Evolutionary conservation across 2,797 vertebrate species (phyloP).

Genomic region (Chelmon rostratus): DNA sequence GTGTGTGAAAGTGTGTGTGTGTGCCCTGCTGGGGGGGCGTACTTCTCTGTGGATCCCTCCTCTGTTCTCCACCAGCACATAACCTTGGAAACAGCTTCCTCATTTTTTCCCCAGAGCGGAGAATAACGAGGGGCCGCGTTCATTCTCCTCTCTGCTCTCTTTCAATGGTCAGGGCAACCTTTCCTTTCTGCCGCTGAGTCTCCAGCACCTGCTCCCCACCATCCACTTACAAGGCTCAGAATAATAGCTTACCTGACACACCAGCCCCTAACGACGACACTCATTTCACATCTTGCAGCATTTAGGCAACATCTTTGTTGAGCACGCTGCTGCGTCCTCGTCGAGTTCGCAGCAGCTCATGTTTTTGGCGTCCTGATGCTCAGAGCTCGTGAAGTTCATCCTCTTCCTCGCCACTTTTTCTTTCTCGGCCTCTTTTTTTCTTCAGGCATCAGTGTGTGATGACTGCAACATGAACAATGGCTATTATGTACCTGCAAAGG

Average conservation of each 20-base stretch:
- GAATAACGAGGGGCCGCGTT: slow-evolving; percentile 39
- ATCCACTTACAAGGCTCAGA: slow-evolving; percentile 50
- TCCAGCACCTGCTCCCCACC: slow-evolving; percentile 72
- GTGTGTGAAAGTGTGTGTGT: slow-evolving; percentile 1
- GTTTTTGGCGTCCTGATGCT: neutral
- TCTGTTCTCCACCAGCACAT: slow-evolving; percentile 44
- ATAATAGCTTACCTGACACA: slow-evolving; percentile 55
- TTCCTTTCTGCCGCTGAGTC: slow-evolving; percentile 46
- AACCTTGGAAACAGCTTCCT: slow-evolving; percentile 68
- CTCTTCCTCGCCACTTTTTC: neutral
- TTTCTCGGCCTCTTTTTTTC: neutral
- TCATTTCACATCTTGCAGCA: slow-evolving; percentile 6
- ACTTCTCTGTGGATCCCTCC: slow-evolving; percentile 29
- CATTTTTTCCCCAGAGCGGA: slow-evolving; percentile 34
- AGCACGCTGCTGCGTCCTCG: neutral
- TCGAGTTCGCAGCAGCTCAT: neutral
- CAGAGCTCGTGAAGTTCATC: slow-evolving; percentile 25
- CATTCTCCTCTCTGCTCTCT: slow-evolving; percentile 42
- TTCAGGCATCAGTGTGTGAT: slow-evolving; percentile 18
- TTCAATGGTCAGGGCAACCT: slow-evolving; percentile 45
- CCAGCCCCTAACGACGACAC: slow-evolving; percentile 29
- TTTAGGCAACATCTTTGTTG: slow-evolving; percentile 17
- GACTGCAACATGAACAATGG: slow-evolving; percentile 45
- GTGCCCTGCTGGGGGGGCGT: slow-evolving; percentile 41
- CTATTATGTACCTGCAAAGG: slow-evolving; percentile 42